A percentile compares a stretch with the other conserved stretches of the same genome.
Evolutionary conservation across 2,888 invertebrate species (phyloP).

Genomic region (Caenorhabditis sp.): DNA sequence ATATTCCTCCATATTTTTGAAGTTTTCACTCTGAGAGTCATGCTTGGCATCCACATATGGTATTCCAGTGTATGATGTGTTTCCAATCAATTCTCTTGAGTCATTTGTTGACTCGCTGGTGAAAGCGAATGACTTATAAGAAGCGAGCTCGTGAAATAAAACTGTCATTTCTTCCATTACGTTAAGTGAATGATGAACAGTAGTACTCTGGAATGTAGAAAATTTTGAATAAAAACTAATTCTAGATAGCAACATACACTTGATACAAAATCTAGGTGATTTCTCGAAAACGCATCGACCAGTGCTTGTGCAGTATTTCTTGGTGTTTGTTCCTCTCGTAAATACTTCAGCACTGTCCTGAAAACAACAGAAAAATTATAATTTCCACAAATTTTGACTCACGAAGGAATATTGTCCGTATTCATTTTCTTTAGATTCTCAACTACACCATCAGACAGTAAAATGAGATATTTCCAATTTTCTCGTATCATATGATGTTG

Average conservation of each 20-base stretch:
- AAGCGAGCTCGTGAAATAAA: conserved; percentile 20
- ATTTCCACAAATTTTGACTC: conserved; percentile 2
- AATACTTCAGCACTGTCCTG: conserved; percentile 30
- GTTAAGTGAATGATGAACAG: conserved; percentile 15
- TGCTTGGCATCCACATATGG: not conserved
- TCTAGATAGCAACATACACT: no score
- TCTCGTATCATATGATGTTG: conserved; percentile 38
- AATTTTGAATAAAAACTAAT: not conserved
- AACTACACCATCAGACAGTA: conserved; percentile 49
- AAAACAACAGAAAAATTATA: not conserved
- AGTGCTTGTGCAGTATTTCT: conserved; percentile 36
- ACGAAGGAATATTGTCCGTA: conserved; percentile 41
- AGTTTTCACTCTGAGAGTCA: not conserved
- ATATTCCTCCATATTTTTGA: not conserved
- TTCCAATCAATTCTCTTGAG: not conserved
- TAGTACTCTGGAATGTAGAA: no score
- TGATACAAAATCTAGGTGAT: conserved; percentile 24
- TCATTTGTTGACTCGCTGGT: not conserved
- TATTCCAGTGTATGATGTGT: not conserved
- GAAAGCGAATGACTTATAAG: not conserved
- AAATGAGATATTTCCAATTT: conserved; percentile 35
- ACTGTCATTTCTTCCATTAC: conserved; percentile 47
- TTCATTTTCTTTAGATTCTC: conserved; percentile 45
- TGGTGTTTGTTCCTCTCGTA: conserved; percentile 32
- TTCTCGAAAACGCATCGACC: conserved; percentile 31